phyloP scores from a whole-genome alignment of 23 tunicate species.

The Ciona savignyi region DNA sequence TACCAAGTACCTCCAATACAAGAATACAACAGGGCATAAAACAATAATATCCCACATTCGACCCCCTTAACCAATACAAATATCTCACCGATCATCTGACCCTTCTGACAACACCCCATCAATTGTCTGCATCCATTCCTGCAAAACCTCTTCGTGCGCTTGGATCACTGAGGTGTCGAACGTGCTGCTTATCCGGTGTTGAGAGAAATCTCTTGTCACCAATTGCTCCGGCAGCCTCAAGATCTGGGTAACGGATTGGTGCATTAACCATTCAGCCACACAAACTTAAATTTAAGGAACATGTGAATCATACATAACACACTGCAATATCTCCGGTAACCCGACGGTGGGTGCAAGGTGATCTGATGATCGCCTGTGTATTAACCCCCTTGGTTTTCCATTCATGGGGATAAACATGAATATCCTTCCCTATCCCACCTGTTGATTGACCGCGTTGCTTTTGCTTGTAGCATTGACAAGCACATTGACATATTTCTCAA shows the following conservation, averaged over 20 bases:
- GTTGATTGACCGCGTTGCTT: conserved; percentile 72
- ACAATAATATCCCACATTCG: not conserved
- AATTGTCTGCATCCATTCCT: conserved; percentile 89
- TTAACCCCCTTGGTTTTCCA: too few species aligned
- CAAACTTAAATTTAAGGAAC: too few species aligned
- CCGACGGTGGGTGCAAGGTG: too few species aligned
- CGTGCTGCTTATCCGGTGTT: conserved; percentile 60
- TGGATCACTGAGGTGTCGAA: conserved; percentile 50
- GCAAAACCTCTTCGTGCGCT: conserved; percentile 70
- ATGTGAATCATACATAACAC: too few species aligned
- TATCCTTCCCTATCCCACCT: too few species aligned
- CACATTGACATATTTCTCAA: conserved; percentile 69
- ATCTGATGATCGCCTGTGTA: too few species aligned
- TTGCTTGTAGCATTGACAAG: conserved; percentile 60
- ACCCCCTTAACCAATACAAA: not conserved
- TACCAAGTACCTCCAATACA: too few species aligned
- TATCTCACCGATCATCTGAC: conserved; percentile 57
- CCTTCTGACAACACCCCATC: conserved; percentile 87
- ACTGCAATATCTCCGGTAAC: too few species aligned
- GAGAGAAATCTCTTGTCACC: conserved; percentile 70
- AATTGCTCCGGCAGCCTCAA: conserved; percentile 61
- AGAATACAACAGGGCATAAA: not conserved
- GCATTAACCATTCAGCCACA: too few species aligned
- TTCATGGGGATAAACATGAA: too few species aligned
- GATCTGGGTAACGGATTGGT: conserved; percentile 52